phyloP scores from a whole-genome alignment of 2,797 vertebrate genomes.

The Psittacula derbiana region DNA sequence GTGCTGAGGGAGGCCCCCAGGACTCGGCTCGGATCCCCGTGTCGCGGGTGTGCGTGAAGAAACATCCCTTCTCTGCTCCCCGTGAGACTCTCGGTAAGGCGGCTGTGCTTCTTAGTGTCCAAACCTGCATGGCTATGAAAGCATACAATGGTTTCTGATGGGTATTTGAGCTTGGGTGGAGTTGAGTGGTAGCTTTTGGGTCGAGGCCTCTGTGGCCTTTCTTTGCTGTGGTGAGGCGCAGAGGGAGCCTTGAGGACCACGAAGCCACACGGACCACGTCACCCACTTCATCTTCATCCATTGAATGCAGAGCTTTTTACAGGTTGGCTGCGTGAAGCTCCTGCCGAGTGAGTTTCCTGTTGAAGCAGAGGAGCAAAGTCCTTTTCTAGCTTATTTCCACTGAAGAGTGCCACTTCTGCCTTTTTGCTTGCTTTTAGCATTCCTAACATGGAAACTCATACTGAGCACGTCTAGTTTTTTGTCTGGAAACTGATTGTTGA shows the following conservation, averaged over 20 bases:
- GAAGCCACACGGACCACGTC: background rate
- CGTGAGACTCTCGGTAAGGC: background rate
- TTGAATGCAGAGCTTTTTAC: background rate
- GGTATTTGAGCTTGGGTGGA: fast-evolving
- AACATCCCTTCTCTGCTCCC: background rate
- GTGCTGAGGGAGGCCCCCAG: slow-evolving; percentile 6
- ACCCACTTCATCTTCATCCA: fast-evolving
- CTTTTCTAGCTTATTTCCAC: fast-evolving
- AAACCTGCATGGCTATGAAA: fast-evolving
- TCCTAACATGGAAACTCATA: fast-evolving
- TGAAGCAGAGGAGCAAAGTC: background rate
- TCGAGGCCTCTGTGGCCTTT: background rate
- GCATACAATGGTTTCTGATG: fast-evolving
- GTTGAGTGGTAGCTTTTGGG: fast-evolving
- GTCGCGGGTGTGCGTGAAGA: background rate
- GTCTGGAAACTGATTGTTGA: background rate
- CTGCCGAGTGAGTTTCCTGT: background rate
- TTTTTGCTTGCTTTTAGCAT: background rate
- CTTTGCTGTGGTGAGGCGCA: background rate
- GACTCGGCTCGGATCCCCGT: background rate
- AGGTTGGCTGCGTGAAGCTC: background rate
- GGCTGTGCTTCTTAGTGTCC: fast-evolving
- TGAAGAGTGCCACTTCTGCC: background rate
- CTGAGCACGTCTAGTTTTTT: fast-evolving
- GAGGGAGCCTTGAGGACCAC: background rate